Evolutionary conservation across 2,888 invertebrate genomes (phyloP).

Genomic region (Pedicia rivosa): DNA sequence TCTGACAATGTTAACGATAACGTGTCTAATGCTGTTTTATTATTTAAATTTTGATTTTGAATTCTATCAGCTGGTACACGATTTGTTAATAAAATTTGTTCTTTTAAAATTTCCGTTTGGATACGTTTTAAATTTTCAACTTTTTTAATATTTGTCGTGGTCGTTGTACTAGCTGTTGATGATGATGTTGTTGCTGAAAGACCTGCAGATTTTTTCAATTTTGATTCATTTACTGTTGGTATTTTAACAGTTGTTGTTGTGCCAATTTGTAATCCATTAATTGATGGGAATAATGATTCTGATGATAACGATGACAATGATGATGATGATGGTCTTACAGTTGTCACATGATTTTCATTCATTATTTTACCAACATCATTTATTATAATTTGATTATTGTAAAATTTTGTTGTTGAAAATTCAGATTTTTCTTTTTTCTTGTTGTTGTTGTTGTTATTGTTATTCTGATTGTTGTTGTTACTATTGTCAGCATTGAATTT

Average conservation of each 20-base stretch:
- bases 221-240: too few relatives aligned
- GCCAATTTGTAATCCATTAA: neutral
- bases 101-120: neutral
- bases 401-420: conserved; percentile 30
- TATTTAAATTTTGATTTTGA: too few relatives aligned
- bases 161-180: conserved; percentile 19
- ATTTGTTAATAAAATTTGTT: conserved; percentile 1
- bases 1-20: too few relatives aligned
- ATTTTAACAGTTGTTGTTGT: neutral
- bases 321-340: too few relatives aligned
- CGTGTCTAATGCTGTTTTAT: too few relatives aligned
- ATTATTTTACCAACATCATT: too few relatives aligned
- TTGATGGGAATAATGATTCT: neutral
- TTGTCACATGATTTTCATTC: too few relatives aligned
- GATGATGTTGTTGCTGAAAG: conserved; percentile 3
- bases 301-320: too few relatives aligned
- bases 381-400: conserved; percentile 19
- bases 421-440: conserved; percentile 19
- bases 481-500: conserved; percentile 24
- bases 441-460: conserved; percentile 4
- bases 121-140: neutral
- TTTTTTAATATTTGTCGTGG: conserved; percentile 23
- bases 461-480: neutral
- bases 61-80: too few relatives aligned
- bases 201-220: neutral